phyloP scores from a whole-genome alignment of 2,113 vertebrate genomes.

The Mus pahari region DNA sequence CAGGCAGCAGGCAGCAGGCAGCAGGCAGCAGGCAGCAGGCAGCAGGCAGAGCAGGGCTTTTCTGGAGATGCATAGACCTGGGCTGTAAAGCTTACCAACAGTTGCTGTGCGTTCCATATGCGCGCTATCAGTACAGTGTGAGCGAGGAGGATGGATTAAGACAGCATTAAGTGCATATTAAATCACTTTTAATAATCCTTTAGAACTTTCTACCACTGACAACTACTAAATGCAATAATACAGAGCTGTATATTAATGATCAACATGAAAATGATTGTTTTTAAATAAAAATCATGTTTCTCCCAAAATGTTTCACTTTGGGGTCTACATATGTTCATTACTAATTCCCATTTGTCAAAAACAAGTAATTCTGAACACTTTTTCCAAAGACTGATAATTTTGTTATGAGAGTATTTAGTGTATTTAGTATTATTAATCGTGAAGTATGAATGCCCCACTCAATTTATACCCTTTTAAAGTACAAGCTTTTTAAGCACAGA shows the following conservation, averaged over 20 bases:
- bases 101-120: constrained; percentile 61
- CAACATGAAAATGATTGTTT: constrained; percentile 45
- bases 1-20: constrained; percentile 65
- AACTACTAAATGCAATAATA: constrained; percentile 54
- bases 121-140: constrained; percentile 63
- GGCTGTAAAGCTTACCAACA: constrained; percentile 50
- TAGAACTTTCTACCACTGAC: constrained; percentile 55
- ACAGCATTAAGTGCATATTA: constrained; percentile 29
- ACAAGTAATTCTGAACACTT: constrained; percentile 59
- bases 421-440: constrained; percentile 51
- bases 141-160: constrained; percentile 53
- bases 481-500: constrained; percentile 61
- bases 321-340: constrained; percentile 43
- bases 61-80: constrained; percentile 69
- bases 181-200: constrained; percentile 56
- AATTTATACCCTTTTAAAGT: not conserved
- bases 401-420: not conserved
- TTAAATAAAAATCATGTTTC: constrained; percentile 60
- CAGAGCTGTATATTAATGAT: constrained; percentile 36
- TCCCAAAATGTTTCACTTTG: not conserved
- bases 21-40: constrained; percentile 72
- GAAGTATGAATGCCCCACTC: not conserved
- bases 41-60: constrained; percentile 82
- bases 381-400: constrained; percentile 26
- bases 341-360: constrained; percentile 63